phyloP scores from a whole-genome alignment of 2,113 vertebrate genomes.

The Boulengeromyrus knoepffleri region DNA sequence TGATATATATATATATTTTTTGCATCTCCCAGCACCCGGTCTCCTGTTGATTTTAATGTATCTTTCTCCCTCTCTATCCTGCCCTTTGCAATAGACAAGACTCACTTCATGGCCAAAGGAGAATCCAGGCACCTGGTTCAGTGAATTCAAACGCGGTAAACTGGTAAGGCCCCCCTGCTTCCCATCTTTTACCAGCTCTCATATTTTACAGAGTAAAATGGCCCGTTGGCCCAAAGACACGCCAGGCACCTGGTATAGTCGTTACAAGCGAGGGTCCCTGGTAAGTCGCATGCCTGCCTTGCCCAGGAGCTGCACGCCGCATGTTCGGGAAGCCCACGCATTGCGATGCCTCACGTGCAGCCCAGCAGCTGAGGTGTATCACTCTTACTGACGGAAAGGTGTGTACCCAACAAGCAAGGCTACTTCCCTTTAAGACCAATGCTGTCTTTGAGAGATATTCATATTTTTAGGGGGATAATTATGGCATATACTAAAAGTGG shows the following conservation, averaged over 20 bases:
- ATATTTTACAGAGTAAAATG: slow-evolving; percentile 86
- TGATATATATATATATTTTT: not conserved
- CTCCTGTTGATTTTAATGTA: slow-evolving; percentile 25
- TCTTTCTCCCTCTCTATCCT: slow-evolving; percentile 33
- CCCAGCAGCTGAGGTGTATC: not conserved
- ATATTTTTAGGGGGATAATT: not conserved
- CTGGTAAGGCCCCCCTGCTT: slow-evolving; percentile 87
- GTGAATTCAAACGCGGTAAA: slow-evolving; percentile 99
- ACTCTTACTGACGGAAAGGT: not conserved
- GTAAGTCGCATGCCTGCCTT: slow-evolving; percentile 66
- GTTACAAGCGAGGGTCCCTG: slow-evolving; percentile 88
- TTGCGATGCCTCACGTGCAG: not conserved
- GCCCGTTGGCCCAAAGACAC: slow-evolving; percentile 91
- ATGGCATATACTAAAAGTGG: not conserved
- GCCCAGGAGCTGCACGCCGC: not conserved
- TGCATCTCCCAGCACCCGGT: not conserved
- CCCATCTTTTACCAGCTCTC: slow-evolving; percentile 72
- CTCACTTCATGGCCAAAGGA: slow-evolving; percentile 97
- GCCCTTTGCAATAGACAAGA: slow-evolving; percentile 61
- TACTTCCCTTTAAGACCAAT: not conserved
- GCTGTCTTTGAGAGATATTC: not conserved
- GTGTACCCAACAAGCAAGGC: not conserved
- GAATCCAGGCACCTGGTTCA: slow-evolving; percentile 97
- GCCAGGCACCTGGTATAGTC: slow-evolving; percentile 88
- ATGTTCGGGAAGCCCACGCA: not conserved